Evolutionary conservation across 2,797 vertebrate species (phyloP).

Genomic region (Enteromius unitaeniatus): DNA sequence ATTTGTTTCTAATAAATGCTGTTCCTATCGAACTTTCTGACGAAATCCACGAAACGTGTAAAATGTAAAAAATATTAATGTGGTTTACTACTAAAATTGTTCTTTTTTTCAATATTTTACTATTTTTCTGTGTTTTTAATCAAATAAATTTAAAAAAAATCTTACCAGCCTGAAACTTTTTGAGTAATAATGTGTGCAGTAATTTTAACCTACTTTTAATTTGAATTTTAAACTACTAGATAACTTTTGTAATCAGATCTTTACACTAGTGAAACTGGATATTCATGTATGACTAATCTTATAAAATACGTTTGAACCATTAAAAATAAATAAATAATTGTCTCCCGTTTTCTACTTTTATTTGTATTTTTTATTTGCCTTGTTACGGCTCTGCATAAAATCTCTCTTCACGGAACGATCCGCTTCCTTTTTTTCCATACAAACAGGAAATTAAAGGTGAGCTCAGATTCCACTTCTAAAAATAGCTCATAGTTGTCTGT

Average conservation of each 20-base stretch:
- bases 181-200: too few relatives aligned
- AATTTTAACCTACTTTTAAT: not conserved
- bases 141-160: not conserved
- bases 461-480: conserved; percentile 57
- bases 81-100: too few relatives aligned
- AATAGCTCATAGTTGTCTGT: conserved; percentile 54
- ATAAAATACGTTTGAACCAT: not conserved
- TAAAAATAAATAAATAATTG: not conserved
- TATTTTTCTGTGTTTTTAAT: not conserved
- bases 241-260: not conserved
- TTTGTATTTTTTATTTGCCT: not conserved
- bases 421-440: not conserved
- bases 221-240: too few relatives aligned
- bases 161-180: not conserved
- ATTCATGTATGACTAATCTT: not conserved
- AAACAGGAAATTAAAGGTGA: conserved; percentile 42
- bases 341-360: not conserved
- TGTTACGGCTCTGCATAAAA: not conserved
- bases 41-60: too few relatives aligned
- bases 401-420: not conserved
- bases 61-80: too few relatives aligned
- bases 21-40: not conserved
- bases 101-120: not conserved
- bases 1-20: not conserved
- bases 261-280: not conserved